These are phyloP conservation scores for Amiota minor DNA, from an alignment of 2,888 invertebrate species.

Conservation along the genomic window DNA sequence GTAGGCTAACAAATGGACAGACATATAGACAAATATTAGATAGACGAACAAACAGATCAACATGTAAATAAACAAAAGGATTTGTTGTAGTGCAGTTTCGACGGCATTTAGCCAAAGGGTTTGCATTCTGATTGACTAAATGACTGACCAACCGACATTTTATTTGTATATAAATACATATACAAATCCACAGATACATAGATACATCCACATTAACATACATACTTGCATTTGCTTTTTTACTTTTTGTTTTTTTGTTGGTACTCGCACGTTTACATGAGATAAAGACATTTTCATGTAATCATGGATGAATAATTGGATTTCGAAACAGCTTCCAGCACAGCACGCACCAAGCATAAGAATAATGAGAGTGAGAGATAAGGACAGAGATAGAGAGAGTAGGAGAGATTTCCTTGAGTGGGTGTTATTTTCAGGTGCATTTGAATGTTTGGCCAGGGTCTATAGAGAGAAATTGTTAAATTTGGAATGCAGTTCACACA, in stretches of 20 bases:
- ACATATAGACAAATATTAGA: too few relatives aligned
- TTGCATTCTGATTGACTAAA: too few relatives aligned
- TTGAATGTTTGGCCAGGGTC: neutral
- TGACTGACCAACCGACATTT: too few relatives aligned
- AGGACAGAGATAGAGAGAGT: neutral
- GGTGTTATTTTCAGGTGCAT: too few relatives aligned
- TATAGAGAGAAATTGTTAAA: neutral
- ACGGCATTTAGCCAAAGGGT: too few relatives aligned
- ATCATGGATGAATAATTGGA: slow-evolving; percentile 60
- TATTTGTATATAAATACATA: slow-evolving; percentile 48
- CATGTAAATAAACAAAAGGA: too few relatives aligned
- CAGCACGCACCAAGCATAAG: slow-evolving; percentile 25
- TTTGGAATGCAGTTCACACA: neutral
- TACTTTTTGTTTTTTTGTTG: neutral
- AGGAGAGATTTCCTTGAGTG: neutral
- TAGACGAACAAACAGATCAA: too few relatives aligned
- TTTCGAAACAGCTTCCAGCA: slow-evolving; percentile 46
- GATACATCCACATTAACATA: neutral
- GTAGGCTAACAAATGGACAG: too few relatives aligned
- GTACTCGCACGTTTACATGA: slow-evolving; percentile 41
- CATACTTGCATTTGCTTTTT: neutral
- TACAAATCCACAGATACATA: slow-evolving; percentile 50
- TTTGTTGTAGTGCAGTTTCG: too few relatives aligned
- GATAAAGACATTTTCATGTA: slow-evolving; percentile 58
- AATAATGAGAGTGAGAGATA: neutral